phyloP scores from a whole-genome alignment of 2,113 vertebrate genomes.

The Urocitellus parryii region DNA sequence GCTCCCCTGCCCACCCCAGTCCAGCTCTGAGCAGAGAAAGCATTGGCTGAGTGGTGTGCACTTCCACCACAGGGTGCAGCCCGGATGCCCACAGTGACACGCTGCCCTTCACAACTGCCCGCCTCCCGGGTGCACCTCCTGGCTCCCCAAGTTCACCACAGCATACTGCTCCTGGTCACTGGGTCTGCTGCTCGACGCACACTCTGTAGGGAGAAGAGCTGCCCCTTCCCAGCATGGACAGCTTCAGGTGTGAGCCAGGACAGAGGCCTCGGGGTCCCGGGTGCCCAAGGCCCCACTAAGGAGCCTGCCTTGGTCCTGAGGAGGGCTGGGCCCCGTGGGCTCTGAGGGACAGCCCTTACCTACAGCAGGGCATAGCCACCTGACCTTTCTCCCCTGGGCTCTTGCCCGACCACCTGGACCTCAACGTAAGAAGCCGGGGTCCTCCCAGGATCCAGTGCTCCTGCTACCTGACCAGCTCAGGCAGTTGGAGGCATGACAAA shows the following conservation, averaged over 20 bases:
- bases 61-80: no score
- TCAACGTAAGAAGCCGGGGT: not conserved
- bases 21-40: no score
- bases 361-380: accelerated
- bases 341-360: accelerated
- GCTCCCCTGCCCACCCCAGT: not conserved
- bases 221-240: accelerated
- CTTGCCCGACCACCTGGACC: not conserved
- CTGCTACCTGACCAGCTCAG: no score
- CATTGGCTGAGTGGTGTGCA: not conserved
- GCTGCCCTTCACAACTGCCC: no score
- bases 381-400: accelerated
- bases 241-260: not conserved
- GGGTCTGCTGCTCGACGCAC: accelerated
- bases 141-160: no score
- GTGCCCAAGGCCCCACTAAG: accelerated
- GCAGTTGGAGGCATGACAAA: no score
- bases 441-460: no score
- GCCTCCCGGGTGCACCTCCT: no score
- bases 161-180: accelerated
- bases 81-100: no score
- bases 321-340: accelerated
- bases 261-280: accelerated
- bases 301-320: accelerated
- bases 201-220: no score